phyloP scores from a whole-genome alignment of 2,797 vertebrate species.

The Coreius guichenoti region DNA sequence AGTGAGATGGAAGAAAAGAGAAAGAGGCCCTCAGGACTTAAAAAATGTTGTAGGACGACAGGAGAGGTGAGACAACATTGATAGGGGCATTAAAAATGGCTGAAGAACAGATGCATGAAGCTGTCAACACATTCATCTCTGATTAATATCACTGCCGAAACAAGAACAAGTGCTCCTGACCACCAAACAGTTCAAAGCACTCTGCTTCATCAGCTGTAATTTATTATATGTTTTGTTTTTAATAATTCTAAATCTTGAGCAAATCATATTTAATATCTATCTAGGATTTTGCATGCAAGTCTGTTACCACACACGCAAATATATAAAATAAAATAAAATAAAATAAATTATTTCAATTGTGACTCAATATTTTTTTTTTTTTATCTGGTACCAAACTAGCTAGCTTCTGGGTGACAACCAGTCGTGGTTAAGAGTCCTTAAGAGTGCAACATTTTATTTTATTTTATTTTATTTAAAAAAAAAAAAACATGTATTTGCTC shows the following conservation, averaged over 20 bases:
- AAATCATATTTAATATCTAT: neutral
- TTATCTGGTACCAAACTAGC: neutral
- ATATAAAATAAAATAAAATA: neutral
- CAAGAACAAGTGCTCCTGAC: slow-evolving; percentile 32
- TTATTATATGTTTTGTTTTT: neutral
- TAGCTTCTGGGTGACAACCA: neutral
- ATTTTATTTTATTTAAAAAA: too few relatives aligned
- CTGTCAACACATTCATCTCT: slow-evolving; percentile 54
- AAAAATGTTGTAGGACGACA: slow-evolving; percentile 50
- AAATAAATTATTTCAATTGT: neutral
- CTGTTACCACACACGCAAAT: neutral
- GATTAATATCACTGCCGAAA: slow-evolving; percentile 59
- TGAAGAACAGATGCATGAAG: slow-evolving; percentile 57
- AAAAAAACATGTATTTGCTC: too few relatives aligned
- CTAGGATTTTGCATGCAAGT: neutral
- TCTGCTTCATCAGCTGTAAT: neutral
- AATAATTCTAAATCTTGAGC: neutral
- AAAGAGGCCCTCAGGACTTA: slow-evolving; percentile 16
- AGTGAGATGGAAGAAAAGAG: neutral
- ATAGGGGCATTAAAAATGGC: slow-evolving; percentile 52
- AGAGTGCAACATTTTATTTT: too few relatives aligned
- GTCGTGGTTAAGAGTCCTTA: too few relatives aligned
- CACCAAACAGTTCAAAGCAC: neutral
- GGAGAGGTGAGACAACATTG: slow-evolving; percentile 16
- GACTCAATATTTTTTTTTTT: too few relatives aligned